Evolutionary conservation across 2,888 invertebrate species (phyloP).

Genomic region (Apamea crenata): DNA sequence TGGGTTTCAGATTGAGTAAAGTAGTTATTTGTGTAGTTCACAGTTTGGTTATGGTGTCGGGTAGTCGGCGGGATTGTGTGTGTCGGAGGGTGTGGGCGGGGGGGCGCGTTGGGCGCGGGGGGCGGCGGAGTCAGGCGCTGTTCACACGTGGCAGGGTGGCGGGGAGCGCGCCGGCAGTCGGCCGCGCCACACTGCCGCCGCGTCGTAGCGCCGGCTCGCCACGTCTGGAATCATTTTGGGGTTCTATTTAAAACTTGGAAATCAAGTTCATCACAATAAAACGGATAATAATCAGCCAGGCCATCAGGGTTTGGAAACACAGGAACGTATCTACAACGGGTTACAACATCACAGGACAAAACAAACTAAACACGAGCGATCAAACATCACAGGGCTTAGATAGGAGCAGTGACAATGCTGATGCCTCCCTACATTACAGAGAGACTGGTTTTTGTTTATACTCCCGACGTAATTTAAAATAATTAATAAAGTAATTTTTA

Average conservation of each 20-base stretch:
- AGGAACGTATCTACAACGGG: conserved; percentile 27
- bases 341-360: conserved; percentile 38
- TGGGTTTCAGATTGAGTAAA: conserved; percentile 70
- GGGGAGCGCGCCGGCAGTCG: conserved; percentile 84
- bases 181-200: conserved; percentile 82
- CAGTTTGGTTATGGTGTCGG: conserved; percentile 64
- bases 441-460: conserved; percentile 17
- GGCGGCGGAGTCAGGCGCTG: conserved; percentile 60
- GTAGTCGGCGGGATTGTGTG: conserved; percentile 69
- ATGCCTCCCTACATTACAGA: conserved; percentile 31
- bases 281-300: conserved; percentile 57
- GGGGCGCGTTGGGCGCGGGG: conserved; percentile 62
- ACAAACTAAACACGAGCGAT: conserved; percentile 34
- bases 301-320: conserved; percentile 48
- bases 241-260: conserved; percentile 52
- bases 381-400: conserved; percentile 15
- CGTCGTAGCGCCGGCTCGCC: conserved; percentile 81
- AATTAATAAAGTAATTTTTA: not conserved
- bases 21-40: conserved; percentile 72
- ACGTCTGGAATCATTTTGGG: conserved; percentile 77
- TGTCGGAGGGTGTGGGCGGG: conserved; percentile 68
- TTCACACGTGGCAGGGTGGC: conserved; percentile 84
- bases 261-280: conserved; percentile 40
- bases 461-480: not conserved
- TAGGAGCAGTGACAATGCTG: conserved; percentile 1